Evolutionary conservation across 2,113 vertebrate genomes (phyloP).

Genomic region (Stegostoma tigrinum): DNA sequence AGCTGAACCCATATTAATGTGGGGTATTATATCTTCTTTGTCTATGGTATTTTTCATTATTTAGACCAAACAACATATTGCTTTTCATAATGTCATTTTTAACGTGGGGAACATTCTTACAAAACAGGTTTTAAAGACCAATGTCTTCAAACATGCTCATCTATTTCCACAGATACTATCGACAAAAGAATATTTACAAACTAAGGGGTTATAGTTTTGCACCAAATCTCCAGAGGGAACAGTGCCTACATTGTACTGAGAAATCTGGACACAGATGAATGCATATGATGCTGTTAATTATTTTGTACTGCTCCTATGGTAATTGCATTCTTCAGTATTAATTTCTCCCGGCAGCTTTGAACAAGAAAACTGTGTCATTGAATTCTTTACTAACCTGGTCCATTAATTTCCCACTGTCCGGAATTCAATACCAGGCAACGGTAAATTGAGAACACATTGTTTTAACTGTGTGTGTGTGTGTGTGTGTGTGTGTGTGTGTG

Average conservation of each 20-base stretch:
- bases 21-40: background rate
- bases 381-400: background rate
- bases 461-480: background rate
- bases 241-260: background rate
- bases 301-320: background rate
- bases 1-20: background rate
- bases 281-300: background rate
- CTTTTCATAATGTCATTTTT: background rate
- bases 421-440: background rate
- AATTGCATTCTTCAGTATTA: background rate
- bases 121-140: background rate
- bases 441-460: background rate
- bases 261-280: too few species aligned
- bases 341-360: background rate
- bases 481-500: too few species aligned
- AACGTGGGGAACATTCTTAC: too few species aligned
- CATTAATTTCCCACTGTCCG: background rate
- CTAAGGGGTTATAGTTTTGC: background rate
- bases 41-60: background rate
- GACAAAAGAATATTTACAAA: background rate
- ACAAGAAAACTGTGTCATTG: background rate
- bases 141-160: background rate
- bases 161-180: background rate
- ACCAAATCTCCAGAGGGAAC: background rate
- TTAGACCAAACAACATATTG: background rate